A percentile compares a stretch with the other conserved stretches of the same genome.
These are phyloP conservation scores for Coracias cyanogaster DNA, from an alignment of 2,797 vertebrate genomes.

Conservation along the genomic window DNA sequence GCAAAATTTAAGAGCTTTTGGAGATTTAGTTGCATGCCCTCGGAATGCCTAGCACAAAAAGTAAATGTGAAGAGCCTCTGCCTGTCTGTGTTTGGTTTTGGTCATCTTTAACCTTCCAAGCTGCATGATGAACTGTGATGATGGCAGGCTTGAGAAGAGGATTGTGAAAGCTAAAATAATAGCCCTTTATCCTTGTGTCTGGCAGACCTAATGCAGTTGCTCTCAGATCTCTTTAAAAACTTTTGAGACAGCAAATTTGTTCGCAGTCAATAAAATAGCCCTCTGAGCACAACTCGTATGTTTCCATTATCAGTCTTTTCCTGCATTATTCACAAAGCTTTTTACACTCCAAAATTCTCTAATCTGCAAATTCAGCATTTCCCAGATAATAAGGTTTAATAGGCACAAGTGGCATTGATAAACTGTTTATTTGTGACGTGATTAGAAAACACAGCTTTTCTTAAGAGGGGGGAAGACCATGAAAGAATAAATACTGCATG, in stretches of 20 bases:
- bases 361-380: constrained; percentile 44
- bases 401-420: constrained; percentile 21
- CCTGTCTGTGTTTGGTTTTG: neutral
- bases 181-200: neutral
- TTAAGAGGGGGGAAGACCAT: accelerated
- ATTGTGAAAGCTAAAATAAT: constrained; percentile 17
- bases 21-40: neutral
- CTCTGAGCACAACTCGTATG: neutral
- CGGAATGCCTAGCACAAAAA: neutral
- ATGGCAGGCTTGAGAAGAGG: neutral
- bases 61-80: neutral
- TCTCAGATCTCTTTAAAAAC: constrained; percentile 42
- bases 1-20: neutral
- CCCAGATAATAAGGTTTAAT: constrained; percentile 32
- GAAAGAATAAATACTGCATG: neutral
- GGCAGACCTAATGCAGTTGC: neutral
- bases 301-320: constrained; percentile 52
- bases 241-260: constrained; percentile 43
- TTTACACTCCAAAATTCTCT: constrained; percentile 27
- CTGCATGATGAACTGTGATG: constrained; percentile 35
- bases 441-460: neutral
- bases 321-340: constrained; percentile 69
- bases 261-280: constrained; percentile 41
- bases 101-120: constrained; percentile 14
- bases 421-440: neutral